Evolutionary conservation across 2,113 vertebrate genomes (phyloP).

Genomic region (Laterallus jamaicensis): DNA sequence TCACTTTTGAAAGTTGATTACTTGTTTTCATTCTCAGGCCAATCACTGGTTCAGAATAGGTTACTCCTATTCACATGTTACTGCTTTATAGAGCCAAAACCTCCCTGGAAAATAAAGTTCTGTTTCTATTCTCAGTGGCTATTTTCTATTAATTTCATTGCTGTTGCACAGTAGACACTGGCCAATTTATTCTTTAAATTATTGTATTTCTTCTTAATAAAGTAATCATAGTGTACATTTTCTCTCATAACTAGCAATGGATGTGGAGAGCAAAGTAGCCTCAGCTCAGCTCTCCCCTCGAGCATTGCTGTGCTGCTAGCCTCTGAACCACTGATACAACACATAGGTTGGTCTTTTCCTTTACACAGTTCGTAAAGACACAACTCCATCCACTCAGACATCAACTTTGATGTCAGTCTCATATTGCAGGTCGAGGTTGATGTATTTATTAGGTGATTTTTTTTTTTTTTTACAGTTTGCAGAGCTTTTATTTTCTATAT

Average conservation of each 20-base stretch:
- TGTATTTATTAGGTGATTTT: neutral
- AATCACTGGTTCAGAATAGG: neutral
- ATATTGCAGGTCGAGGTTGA: neutral
- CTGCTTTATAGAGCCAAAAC: neutral
- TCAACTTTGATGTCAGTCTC: neutral
- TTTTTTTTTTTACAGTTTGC: neutral
- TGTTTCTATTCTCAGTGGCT: neutral
- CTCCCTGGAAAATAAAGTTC: neutral
- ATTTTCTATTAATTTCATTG: neutral
- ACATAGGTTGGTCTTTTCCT: neutral
- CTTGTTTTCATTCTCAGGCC: neutral
- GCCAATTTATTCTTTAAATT: neutral
- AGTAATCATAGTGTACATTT: neutral
- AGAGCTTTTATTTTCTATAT: neutral
- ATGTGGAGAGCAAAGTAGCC: accelerated
- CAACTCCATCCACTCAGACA: neutral
- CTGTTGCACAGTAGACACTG: neutral
- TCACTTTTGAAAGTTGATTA: neutral
- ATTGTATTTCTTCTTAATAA: neutral
- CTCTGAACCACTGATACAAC: neutral
- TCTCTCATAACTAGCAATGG: neutral
- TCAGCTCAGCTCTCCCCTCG: accelerated
- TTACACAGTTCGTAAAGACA: neutral
- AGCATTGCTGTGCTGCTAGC: neutral
- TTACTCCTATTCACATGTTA: neutral